These are phyloP conservation scores for Spisula solida DNA, from an alignment of 2,888 invertebrate genomes.

Conservation along the genomic window DNA sequence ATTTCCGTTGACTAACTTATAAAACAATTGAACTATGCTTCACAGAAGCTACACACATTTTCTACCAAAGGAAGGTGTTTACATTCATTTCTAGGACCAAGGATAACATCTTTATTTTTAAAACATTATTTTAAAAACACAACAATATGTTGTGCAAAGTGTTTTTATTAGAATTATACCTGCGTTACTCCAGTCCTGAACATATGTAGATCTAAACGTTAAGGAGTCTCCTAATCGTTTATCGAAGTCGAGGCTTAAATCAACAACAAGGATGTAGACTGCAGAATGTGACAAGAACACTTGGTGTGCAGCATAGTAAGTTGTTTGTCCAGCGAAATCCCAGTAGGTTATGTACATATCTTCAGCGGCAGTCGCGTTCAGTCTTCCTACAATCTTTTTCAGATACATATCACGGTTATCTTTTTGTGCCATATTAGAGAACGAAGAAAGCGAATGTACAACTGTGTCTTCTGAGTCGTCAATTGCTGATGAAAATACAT, in stretches of 20 bases:
- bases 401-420: neutral
- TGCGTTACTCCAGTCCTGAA: slow-evolving; percentile 23
- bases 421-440: neutral
- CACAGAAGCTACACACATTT: too few relatives aligned
- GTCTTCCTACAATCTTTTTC: slow-evolving; percentile 31
- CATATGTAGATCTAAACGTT: slow-evolving; percentile 24
- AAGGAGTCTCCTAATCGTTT: slow-evolving; percentile 8
- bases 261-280: slow-evolving; percentile 52
- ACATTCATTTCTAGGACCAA: too few relatives aligned
- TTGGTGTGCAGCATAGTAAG: slow-evolving; percentile 56
- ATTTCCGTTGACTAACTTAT: too few relatives aligned
- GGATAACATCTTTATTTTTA: too few relatives aligned
- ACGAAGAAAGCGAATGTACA: neutral
- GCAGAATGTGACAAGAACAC: slow-evolving; percentile 49
- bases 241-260: slow-evolving; percentile 39
- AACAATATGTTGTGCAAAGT: neutral
- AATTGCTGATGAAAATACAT: neutral
- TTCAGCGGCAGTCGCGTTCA: slow-evolving; percentile 4
- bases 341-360: slow-evolving; percentile 50
- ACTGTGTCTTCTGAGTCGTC: neutral
- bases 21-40: too few relatives aligned
- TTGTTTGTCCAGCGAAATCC: slow-evolving; percentile 57
- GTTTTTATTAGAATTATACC: slow-evolving; percentile 5
- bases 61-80: too few relatives aligned
- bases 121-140: too few relatives aligned